phyloP scores from a whole-genome alignment of 2,113 vertebrate species.

The Phyllopteryx taeniolatus region DNA sequence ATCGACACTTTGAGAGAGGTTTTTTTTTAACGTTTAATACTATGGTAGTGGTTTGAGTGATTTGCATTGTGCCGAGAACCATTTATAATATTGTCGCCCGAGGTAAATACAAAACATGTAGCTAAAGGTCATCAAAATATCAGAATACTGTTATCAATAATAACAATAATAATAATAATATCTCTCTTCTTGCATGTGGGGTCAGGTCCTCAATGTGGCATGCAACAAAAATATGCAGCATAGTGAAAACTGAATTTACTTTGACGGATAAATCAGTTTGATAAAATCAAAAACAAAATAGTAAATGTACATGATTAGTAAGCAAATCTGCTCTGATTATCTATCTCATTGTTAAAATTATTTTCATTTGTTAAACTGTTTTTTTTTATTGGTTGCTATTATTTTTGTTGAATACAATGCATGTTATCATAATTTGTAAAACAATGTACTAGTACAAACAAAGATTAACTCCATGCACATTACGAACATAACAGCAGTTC shows the following conservation, averaged over 20 bases:
- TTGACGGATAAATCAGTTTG: neutral
- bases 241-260: neutral
- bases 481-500: slow-evolving; percentile 18
- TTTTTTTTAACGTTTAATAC: neutral
- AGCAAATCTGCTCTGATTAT: too few species aligned
- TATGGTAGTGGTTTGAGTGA: neutral
- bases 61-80: neutral
- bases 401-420: neutral
- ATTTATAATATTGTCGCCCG: neutral
- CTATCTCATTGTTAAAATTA: neutral
- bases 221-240: too few species aligned
- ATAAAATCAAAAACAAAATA: neutral
- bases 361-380: neutral
- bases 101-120: neutral
- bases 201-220: neutral
- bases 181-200: neutral
- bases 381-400: neutral
- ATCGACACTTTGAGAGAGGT: too few species aligned
- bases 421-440: slow-evolving; percentile 15
- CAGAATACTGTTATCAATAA: neutral
- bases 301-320: too few species aligned
- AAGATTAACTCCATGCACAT: neutral
- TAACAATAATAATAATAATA: neutral
- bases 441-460: neutral
- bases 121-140: neutral